Evolutionary conservation across 2,113 vertebrate genomes (phyloP).

Genomic region (Psittacula cyanocephala): DNA sequence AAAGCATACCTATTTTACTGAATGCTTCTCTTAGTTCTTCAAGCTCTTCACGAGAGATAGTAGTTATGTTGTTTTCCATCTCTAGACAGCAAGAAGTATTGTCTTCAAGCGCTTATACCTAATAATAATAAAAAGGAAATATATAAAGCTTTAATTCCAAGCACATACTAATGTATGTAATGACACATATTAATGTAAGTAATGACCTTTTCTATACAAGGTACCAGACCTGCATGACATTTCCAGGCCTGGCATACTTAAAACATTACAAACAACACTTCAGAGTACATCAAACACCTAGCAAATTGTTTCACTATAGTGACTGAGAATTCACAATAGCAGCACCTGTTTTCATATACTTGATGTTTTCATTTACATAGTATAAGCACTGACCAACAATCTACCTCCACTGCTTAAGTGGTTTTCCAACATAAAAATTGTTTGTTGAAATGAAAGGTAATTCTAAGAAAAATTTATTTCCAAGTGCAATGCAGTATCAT

Average conservation of each 20-base stretch:
- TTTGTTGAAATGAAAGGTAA: not conserved
- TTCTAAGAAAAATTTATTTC: not conserved
- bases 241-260: not conserved
- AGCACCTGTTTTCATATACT: not conserved
- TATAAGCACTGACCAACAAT: not conserved
- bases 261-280: not conserved
- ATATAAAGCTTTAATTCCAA: not conserved
- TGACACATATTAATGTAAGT: not conserved
- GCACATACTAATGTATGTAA: not conserved
- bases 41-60: slow-evolving; percentile 91
- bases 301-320: not conserved
- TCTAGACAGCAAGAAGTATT: not conserved
- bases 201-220: not conserved
- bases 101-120: slow-evolving; percentile 31
- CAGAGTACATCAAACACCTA: not conserved
- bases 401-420: not conserved
- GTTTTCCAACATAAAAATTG: not conserved
- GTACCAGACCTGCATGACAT: not conserved
- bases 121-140: slow-evolving; percentile 17
- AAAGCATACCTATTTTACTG: slow-evolving; percentile 86
- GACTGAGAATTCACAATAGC: not conserved
- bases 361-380: not conserved
- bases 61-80: slow-evolving; percentile 89
- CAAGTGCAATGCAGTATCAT: not conserved
- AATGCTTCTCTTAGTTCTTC: slow-evolving; percentile 93